A percentile compares a stretch with the other conserved stretches of the same genome.
Evolutionary conservation across 2,113 vertebrate genomes (phyloP).

Genomic region (Oreochromis tanganicae): DNA sequence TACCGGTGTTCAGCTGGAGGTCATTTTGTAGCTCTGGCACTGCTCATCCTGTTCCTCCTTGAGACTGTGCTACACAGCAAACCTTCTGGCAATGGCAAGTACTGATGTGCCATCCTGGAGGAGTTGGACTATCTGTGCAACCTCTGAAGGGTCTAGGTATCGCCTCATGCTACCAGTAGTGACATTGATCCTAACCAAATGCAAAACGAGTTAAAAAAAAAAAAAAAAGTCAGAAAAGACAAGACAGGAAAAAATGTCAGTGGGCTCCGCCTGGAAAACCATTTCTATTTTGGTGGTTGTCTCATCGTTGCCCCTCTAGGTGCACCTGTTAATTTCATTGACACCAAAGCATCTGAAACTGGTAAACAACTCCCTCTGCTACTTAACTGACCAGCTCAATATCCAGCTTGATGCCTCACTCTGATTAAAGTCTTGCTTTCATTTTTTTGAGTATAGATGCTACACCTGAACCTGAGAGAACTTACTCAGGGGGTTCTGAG

Average conservation of each 20-base stretch:
- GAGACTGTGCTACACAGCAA: neutral
- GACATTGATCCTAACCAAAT: neutral
- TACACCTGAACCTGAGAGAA: neutral
- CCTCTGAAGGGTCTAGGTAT: neutral
- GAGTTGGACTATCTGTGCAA: neutral
- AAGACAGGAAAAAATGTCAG: neutral
- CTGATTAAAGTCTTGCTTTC: neutral
- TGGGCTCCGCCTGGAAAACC: no score
- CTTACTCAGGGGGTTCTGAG: neutral
- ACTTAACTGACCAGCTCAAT: neutral
- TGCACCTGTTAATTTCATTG: neutral
- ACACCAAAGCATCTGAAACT: neutral
- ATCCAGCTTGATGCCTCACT: neutral
- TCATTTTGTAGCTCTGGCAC: neutral
- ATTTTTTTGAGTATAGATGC: neutral
- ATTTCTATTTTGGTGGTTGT: neutral
- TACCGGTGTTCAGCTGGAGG: neutral
- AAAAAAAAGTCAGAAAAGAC: neutral
- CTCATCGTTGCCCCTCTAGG: rapidly evolving
- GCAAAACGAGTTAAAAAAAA: neutral
- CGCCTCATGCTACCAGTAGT: neutral
- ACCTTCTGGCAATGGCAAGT: neutral
- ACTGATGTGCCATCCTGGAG: neutral
- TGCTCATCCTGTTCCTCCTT: neutral
- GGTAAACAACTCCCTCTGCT: neutral